Conservation (phyloP, 2,888 invertebrate genomes). For the Thereva unica region DNA sequence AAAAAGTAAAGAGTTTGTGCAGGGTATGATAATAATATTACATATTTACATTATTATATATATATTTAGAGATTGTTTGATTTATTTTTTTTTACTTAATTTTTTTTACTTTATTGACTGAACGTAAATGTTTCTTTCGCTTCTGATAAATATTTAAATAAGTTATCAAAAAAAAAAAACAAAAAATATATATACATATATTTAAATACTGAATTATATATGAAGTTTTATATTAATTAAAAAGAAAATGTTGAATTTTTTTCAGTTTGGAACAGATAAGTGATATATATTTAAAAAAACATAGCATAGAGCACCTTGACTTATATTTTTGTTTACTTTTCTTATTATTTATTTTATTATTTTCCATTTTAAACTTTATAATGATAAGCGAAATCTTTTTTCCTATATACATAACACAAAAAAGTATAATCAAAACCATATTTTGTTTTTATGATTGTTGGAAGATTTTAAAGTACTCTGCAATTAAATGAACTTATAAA, state of each 20-base stretch:
- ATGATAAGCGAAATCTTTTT: slow-evolving; percentile 11
- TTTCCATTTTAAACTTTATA: slow-evolving; percentile 8
- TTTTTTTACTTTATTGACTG: background rate
- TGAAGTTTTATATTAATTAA: slow-evolving; percentile 10
- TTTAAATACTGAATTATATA: background rate
- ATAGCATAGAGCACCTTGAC: slow-evolving; percentile 31
- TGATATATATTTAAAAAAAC: slow-evolving; percentile 28
- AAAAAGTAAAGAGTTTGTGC: background rate
- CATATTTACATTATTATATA: slow-evolving; percentile 17
- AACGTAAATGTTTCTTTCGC: slow-evolving; percentile 35
- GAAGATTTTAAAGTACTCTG: slow-evolving; percentile 39
- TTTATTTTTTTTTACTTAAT: background rate
- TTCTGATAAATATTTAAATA: slow-evolving; percentile 33
- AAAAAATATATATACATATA: slow-evolving; percentile 19
- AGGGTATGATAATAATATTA: slow-evolving; percentile 19
- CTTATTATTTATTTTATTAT: slow-evolving; percentile 21
- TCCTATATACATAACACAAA: slow-evolving; percentile 21
- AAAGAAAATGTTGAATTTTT: slow-evolving; percentile 37
- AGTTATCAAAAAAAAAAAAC: background rate
- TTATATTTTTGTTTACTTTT: slow-evolving; percentile 33
- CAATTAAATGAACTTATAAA: background rate
- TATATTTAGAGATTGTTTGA: slow-evolving; percentile 30
- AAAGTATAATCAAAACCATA: slow-evolving; percentile 14
- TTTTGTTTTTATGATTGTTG: slow-evolving; percentile 39
- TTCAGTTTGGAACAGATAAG: slow-evolving; percentile 42